Evolutionary conservation across 2,797 vertebrate species (phyloP).

Genomic region (Sebastes aleutianus): DNA sequence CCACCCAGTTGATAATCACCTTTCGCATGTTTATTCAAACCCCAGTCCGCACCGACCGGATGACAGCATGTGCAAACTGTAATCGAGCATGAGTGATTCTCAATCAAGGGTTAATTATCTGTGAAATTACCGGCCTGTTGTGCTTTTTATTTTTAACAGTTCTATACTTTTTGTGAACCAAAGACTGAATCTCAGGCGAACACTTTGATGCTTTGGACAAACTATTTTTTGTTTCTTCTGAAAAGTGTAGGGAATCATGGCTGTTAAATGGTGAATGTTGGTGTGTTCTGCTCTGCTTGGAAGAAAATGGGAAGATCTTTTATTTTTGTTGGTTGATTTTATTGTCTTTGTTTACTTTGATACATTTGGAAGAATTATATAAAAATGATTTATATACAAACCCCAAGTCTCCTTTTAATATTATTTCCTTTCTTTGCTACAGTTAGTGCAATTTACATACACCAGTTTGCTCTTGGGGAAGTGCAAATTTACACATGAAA

Average conservation of each 20-base stretch:
- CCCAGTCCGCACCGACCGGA: neutral
- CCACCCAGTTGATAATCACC: conserved; percentile 46
- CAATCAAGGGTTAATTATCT: conserved; percentile 9
- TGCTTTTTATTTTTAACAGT: neutral
- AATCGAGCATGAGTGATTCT: conserved; percentile 36
- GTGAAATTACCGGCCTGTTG: neutral
- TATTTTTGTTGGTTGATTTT: conserved; percentile 7
- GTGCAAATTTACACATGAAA: neutral
- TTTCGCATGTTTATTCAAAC: conserved; percentile 32
- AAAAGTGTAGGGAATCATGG: neutral
- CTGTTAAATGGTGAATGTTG: neutral
- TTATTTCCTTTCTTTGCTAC: neutral
- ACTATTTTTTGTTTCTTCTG: neutral
- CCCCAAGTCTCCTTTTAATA: neutral
- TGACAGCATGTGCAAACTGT: conserved; percentile 46
- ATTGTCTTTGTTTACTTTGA: conserved; percentile 25
- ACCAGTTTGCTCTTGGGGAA: neutral
- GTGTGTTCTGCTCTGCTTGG: neutral
- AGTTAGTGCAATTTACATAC: neutral
- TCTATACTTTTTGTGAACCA: conserved; percentile 29
- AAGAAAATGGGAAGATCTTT: neutral
- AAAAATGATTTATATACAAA: conserved; percentile 23
- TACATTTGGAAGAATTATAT: conserved; percentile 19
- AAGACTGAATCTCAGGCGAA: conserved; percentile 60
- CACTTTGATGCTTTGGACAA: neutral